Evolutionary conservation across 2,888 invertebrate genomes (phyloP).

Genomic region (Drosophila siamana): DNA sequence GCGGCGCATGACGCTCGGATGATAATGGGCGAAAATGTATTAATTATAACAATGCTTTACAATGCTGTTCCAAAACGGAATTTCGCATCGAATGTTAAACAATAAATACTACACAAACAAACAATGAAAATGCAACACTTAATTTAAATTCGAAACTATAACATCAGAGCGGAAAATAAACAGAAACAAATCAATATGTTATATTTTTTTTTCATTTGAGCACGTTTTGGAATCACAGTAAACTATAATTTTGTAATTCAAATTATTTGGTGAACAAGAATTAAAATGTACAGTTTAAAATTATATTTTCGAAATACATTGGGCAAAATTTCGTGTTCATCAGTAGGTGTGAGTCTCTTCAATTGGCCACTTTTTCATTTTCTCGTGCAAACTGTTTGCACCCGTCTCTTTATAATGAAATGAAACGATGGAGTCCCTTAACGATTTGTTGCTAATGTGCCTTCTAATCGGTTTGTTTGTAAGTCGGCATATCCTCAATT

Average conservation of each 20-base stretch:
- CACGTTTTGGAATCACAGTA: slow-evolving; percentile 23
- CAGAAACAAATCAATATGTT: too few species aligned
- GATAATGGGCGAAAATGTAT: slow-evolving; percentile 12
- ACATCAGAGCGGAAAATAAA: background rate
- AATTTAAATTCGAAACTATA: background rate
- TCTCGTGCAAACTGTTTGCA: slow-evolving; percentile 6
- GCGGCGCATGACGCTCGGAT: background rate
- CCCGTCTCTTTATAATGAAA: slow-evolving; percentile 13
- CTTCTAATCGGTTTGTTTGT: slow-evolving; percentile 20
- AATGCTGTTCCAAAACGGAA: background rate
- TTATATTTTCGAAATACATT: slow-evolving; percentile 3
- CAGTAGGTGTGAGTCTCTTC: background rate
- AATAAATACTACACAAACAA: slow-evolving; percentile 7
- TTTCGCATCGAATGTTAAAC: background rate
- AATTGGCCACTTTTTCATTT: slow-evolving; percentile 8
- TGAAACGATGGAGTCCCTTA: background rate
- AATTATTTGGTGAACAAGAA: slow-evolving; percentile 1
- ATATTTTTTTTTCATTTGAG: background rate
- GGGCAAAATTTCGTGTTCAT: background rate
- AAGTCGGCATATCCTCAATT: slow-evolving; percentile 18
- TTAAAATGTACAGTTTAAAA: slow-evolving; percentile 9
- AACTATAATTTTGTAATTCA: slow-evolving; percentile 3
- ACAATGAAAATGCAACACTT: slow-evolving; percentile 12
- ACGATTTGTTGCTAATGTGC: slow-evolving; percentile 12
- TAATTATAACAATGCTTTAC: slow-evolving; percentile 51